Conservation (phyloP, 92 coral and sea anemone species). For the Pocillopora grandis region DNA sequence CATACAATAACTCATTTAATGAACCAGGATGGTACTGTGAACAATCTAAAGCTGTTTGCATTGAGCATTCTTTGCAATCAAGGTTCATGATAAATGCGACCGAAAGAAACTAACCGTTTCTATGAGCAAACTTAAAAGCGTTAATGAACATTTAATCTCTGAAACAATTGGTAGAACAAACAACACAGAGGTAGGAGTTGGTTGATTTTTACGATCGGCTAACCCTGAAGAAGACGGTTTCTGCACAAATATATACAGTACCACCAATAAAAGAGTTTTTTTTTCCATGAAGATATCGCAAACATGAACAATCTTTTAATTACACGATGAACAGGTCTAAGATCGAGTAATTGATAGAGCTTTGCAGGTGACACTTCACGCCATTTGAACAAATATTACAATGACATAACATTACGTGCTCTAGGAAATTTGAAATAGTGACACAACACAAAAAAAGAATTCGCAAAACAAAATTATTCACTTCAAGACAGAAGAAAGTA, state of each 20-base stretch:
- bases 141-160: no score
- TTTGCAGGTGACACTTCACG: conserved; percentile 32
- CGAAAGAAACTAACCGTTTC: no score
- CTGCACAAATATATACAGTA: not conserved
- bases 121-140: no score
- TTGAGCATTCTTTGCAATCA: no score
- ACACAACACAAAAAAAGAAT: not conserved
- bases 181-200: no score
- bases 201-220: no score
- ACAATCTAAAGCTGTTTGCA: no score
- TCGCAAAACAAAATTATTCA: not conserved
- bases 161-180: no score
- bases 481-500: conserved; percentile 1
- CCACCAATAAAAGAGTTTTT: not conserved
- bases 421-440: not conserved
- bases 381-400: conserved; percentile 28
- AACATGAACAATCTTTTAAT: not conserved
- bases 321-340: not conserved
- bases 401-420: conserved; percentile 48
- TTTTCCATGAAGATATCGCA: not conserved
- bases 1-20: no score
- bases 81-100: no score
- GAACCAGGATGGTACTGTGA: no score
- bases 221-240: no score
- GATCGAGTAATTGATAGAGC: not conserved